Percentiles rank a stretch among this genome's conserved stretches.
Conservation (phyloP, 2,797 vertebrate species). For the Presbytis comata region DNA sequence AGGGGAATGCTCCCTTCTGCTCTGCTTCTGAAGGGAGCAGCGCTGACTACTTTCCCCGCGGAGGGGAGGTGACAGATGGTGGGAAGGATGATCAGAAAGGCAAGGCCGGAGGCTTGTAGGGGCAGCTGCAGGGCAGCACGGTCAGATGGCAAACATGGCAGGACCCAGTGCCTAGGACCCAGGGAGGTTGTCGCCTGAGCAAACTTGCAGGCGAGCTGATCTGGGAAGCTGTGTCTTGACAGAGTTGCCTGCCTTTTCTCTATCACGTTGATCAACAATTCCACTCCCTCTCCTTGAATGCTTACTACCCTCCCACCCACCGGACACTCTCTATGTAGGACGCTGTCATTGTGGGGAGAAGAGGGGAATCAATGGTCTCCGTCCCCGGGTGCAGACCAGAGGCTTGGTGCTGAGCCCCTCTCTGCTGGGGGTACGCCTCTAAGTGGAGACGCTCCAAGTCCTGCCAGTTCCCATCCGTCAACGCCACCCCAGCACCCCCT, state of each 20-base stretch:
- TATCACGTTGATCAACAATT: neutral
- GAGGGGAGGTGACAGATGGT: neutral
- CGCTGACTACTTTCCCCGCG: neutral
- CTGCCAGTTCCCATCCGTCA: neutral
- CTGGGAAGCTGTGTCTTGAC: neutral
- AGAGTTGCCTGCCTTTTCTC: rapidly evolving
- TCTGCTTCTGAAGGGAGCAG: neutral
- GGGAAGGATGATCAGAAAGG: neutral
- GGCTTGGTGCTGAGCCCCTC: neutral
- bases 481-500: neutral
- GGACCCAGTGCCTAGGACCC: neutral
- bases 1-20: neutral
- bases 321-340: neutral
- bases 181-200: neutral
- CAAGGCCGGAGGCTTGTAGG: neutral
- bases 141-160: neutral
- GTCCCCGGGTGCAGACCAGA: neutral
- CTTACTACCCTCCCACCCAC: no score
- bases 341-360: neutral
- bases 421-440: neutral
- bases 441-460: neutral
- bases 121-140: neutral
- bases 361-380: no score
- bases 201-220: neutral
- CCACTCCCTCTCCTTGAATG: rapidly evolving